phyloP scores from a whole-genome alignment of 2,113 vertebrate genomes.

The Desmodus rotundus region DNA sequence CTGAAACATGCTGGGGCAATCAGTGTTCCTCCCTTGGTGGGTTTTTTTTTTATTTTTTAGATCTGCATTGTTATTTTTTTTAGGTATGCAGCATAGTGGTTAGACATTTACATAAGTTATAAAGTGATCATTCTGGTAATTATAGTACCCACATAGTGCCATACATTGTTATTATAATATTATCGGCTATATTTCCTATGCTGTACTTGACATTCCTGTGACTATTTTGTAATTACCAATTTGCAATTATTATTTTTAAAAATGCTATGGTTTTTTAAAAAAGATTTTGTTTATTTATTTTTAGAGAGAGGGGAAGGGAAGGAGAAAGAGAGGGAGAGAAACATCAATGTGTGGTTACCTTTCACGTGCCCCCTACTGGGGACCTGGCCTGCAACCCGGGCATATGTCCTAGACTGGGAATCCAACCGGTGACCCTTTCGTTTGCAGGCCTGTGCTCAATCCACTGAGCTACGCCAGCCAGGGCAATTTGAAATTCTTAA shows the following conservation, averaged over 20 bases:
- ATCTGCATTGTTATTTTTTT: not conserved
- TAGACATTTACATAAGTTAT: not conserved
- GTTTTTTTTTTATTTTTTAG: not conserved
- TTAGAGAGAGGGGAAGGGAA: too few species aligned
- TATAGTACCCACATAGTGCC: not conserved
- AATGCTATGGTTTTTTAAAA: too few species aligned
- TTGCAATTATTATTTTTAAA: not conserved
- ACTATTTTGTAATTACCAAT: not conserved
- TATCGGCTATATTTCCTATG: not conserved
- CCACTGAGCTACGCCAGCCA: too few species aligned
- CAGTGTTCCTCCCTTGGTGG: not conserved
- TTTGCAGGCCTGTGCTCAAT: too few species aligned
- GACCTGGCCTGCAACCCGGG: too few species aligned
- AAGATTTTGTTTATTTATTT: too few species aligned
- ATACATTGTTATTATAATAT: not conserved
- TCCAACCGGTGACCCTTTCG: too few species aligned
- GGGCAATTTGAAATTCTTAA: not conserved
- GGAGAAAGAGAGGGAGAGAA: too few species aligned
- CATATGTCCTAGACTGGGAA: too few species aligned
- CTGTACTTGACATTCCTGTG: not conserved
- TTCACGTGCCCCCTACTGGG: too few species aligned
- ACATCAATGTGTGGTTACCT: too few species aligned
- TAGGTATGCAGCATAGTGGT: not conserved
- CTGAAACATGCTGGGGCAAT: not conserved
- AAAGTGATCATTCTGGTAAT: not conserved